phyloP scores from a whole-genome alignment of 2,113 vertebrate genomes.

The Struthidea cinerea region DNA sequence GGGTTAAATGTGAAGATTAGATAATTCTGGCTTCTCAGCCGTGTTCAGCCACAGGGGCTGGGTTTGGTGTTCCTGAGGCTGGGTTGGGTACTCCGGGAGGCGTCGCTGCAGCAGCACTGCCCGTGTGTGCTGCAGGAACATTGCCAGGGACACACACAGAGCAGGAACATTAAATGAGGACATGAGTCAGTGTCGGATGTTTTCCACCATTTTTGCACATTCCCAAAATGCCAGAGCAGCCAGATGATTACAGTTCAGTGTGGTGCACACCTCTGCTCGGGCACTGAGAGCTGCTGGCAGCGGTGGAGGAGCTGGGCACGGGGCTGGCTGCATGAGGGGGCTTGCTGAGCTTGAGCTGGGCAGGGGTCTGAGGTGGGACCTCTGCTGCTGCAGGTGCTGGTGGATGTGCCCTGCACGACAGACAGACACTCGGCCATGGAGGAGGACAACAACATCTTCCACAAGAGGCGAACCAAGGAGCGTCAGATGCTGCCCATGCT shows the following conservation, averaged over 20 bases:
- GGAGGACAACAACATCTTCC: slow-evolving; percentile 93
- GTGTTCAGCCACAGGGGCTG: background rate
- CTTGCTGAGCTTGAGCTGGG: background rate
- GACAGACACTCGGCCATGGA: slow-evolving; percentile 89
- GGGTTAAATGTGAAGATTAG: background rate
- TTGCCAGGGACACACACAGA: background rate
- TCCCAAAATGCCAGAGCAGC: background rate
- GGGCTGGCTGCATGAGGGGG: background rate
- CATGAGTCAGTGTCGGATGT: fast-evolving
- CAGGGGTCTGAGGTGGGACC: background rate
- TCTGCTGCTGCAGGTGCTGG: slow-evolving; percentile 82
- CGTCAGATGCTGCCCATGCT: slow-evolving; percentile 84
- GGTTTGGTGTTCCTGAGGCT: background rate
- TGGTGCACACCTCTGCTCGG: fast-evolving
- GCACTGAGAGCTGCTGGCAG: background rate
- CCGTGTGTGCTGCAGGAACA: fast-evolving
- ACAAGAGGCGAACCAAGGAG: slow-evolving; percentile 77
- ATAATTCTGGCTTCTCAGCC: background rate
- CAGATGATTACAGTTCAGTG: background rate
- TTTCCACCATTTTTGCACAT: background rate
- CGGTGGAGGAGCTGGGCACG: background rate
- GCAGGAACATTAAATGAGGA: background rate
- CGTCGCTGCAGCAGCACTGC: background rate
- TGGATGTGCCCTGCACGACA: slow-evolving; percentile 93
- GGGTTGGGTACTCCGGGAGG: fast-evolving